Base-by-base conservation (phyloP, 2,113 vertebrate genomes). In the Amazona guildingii region DNA sequence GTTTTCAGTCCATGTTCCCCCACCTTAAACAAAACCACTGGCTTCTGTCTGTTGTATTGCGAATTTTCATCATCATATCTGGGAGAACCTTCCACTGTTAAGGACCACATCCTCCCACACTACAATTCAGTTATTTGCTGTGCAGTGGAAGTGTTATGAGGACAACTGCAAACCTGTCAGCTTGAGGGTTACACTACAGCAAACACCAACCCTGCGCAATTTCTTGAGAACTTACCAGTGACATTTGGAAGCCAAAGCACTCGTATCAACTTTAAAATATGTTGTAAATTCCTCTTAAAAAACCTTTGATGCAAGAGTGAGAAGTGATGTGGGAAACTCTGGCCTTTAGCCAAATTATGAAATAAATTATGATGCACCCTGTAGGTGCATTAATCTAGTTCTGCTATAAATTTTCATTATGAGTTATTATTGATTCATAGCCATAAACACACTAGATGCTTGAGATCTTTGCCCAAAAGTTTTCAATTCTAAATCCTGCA, bases 391-490 rank as follows among this genome's bases (percentile, higher is more conserved):
- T 93, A 78, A 77, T 95, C 61, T 57, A 78, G n/a, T 81, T 77
- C 76, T 70, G 48, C 52, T 73, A 61, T 92, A 72, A 66, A 37
- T 72, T 92, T 91, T 72, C 84, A 48, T 81, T 92, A 81, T 39
- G 62, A 81, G 62, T 68, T 88, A 67, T 86, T 80, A 78, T 66
- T 94, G 80, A 91, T 84, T 92, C 91, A 63, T 52, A 92, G 76
- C 80, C 68, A 86, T 79, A 91, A 96, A 92, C 70, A 69, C 41
- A 62, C 33, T 37, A 33, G 48, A 33, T 64, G 17, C 43, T 83
- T 62, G 37, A 93, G 37, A 62, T 64, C 51, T 86, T 83, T 90
- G 46, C 68, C 64, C 63, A 55, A 33, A 81, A 83, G 33, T 92
- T 72, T 86, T 92, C 31, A 37, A 43, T 72, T 24, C 13, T 61